A percentile compares a stretch with the other conserved stretches of the same genome.
These are phyloP conservation scores for Cottoperca gobio DNA, from an alignment of 2,797 vertebrate species.

Conservation along the genomic window DNA sequence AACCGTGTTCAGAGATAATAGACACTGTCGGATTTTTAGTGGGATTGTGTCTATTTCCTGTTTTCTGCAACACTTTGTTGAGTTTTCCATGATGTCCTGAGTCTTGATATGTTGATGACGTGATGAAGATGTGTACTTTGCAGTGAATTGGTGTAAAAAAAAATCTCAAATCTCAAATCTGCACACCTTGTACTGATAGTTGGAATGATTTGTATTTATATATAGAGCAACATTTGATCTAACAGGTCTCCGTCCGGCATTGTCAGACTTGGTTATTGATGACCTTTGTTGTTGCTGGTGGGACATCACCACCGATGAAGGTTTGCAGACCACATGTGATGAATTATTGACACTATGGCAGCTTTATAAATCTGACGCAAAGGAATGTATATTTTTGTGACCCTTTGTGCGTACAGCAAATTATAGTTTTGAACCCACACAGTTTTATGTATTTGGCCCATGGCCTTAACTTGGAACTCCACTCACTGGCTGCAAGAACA, in stretches of 20 bases:
- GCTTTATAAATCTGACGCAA: background rate
- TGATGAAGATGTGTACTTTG: background rate
- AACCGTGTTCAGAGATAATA: conserved; percentile 11
- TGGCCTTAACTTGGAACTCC: background rate
- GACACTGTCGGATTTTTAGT: background rate
- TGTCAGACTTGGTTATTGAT: background rate
- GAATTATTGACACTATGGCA: background rate
- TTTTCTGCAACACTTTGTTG: background rate
- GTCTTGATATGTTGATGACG: background rate
- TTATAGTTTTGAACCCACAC: conserved; percentile 2
- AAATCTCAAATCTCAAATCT: too few species aligned
- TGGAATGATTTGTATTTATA: too few species aligned
- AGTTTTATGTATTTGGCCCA: background rate
- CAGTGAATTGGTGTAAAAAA: background rate
- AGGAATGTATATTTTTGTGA: background rate
- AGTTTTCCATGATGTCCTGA: background rate
- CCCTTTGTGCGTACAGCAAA: background rate
- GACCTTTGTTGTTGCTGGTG: background rate
- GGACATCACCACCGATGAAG: background rate
- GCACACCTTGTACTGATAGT: too few species aligned
- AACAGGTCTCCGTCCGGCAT: background rate
- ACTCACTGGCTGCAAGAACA: background rate
- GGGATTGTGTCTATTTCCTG: background rate
- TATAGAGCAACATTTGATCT: too few species aligned
- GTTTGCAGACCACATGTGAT: background rate